Evolutionary conservation across 2,797 vertebrate species (phyloP).

Genomic region (Simalia tracyae): DNA sequence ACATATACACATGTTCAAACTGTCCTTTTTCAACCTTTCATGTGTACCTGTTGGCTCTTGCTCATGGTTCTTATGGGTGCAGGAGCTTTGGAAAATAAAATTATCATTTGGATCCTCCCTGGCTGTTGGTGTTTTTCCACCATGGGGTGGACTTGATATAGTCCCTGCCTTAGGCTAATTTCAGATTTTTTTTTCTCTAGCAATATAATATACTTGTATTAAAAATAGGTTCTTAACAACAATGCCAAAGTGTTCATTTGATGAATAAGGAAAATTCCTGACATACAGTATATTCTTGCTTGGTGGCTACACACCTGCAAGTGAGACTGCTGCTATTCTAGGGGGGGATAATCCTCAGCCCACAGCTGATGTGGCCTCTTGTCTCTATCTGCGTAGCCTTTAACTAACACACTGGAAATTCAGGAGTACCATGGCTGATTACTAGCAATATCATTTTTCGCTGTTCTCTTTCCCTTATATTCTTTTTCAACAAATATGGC

Average conservation of each 20-base stretch:
- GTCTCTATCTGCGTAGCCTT: too few species aligned
- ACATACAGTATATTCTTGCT: not conserved
- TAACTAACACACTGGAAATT: too few species aligned
- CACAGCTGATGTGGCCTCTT: too few species aligned
- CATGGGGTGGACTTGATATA: not conserved
- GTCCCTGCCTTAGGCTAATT: not conserved
- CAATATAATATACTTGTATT: not conserved
- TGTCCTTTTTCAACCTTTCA: not conserved
- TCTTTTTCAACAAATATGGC: too few species aligned
- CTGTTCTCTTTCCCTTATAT: too few species aligned
- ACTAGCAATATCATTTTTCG: too few species aligned
- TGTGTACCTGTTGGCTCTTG: not conserved
- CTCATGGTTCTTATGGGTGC: not conserved
- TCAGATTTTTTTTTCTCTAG: not conserved
- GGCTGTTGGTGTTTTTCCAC: not conserved
- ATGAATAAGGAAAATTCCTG: not conserved
- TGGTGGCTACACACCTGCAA: not conserved
- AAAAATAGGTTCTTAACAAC: fast-evolving
- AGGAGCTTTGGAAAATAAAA: not conserved
- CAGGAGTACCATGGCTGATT: too few species aligned
- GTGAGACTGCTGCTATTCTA: not conserved
- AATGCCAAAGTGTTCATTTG: not conserved
- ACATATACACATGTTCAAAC: not conserved
- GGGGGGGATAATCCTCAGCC: too few species aligned
- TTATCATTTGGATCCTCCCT: not conserved